Evolutionary conservation across 2,888 invertebrate species (phyloP).

Genomic region (Mystacides longicornis): DNA sequence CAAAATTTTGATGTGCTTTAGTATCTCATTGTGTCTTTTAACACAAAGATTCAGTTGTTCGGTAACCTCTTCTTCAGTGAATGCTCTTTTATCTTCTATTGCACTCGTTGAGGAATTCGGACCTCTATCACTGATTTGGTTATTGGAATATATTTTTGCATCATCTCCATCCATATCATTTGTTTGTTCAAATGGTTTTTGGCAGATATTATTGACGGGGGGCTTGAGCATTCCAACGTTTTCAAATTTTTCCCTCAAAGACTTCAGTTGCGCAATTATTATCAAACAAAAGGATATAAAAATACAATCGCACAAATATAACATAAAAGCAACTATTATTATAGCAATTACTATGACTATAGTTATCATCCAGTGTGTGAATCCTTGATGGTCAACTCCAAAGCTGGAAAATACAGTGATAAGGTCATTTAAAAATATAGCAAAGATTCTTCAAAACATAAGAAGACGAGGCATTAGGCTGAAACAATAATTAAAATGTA

Average conservation of each 20-base stretch:
- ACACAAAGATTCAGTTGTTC: background rate
- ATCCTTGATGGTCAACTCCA: background rate
- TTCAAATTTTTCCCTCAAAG: background rate
- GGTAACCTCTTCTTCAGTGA: background rate
- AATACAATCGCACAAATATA: background rate
- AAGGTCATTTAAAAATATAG: no score
- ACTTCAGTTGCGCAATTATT: background rate
- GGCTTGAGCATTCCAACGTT: background rate
- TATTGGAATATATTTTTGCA: background rate
- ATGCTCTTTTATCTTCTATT: background rate
- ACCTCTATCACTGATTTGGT: background rate
- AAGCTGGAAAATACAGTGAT: background rate
- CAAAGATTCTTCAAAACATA: no score
- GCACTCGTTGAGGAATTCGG: background rate
- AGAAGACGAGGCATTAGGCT: no score
- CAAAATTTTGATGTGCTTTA: background rate
- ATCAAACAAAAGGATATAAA: background rate
- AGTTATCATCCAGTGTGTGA: background rate
- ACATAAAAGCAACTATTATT: background rate
- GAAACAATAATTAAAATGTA: no score
- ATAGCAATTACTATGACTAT: background rate
- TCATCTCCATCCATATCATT: background rate
- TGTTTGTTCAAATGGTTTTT: background rate
- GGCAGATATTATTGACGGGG: background rate
- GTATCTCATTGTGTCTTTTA: background rate